Base-by-base conservation (phyloP, 2,797 vertebrate genomes). In the Peromyscus melanophrys region DNA sequence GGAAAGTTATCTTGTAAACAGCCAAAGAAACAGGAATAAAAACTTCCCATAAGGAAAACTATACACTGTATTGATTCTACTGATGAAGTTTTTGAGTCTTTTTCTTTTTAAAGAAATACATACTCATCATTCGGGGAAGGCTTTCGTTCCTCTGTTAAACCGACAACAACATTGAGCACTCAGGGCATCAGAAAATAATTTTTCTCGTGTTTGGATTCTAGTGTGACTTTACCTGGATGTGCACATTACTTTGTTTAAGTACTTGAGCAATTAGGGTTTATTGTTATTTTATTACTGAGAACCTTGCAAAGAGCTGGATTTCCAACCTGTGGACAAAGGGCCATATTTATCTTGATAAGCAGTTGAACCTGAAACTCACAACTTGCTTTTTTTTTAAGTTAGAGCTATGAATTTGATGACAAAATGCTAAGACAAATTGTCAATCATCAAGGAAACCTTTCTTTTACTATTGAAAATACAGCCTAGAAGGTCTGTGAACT, bases 171-270 rank as follows among this genome's bases (percentile, higher is more conserved):
- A 80, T 69, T 84, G n/a, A 71, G 6, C 37, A 89, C 88, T 84
- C 55, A 84, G 98, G 98, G 97, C 97, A 96, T 97, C 94, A 23
- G 25, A 96, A 96, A 95, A 61, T 29, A 40, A 46, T 34, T 95
- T 93, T 85, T 13, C 78, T 55, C 96, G 92, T 23, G 89, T 94
- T 96, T 96, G 92, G 13, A 59, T 49, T 82, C 87, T 94, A 97
- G 37, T 80, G 90, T 83, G 95, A 98, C 96, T 97, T 96, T 80
- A 82, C 2, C 31, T 92, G 19, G 1, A 21, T 25, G 40, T 71
- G 29, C n/a, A 91, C 4, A 9, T 61, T 43, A 34, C 85, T 97
- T 94, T 91, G 61, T 86, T 96, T 95, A 97, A 92, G 69, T 91
- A 14, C 59, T 98, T 81, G 92, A 92, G 95, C 65, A 91, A 25